Percentiles rank a stretch among this genome's conserved stretches.
Evolutionary conservation across 2,797 vertebrate genomes (phyloP).

Genomic region (Psittacula echo): DNA sequence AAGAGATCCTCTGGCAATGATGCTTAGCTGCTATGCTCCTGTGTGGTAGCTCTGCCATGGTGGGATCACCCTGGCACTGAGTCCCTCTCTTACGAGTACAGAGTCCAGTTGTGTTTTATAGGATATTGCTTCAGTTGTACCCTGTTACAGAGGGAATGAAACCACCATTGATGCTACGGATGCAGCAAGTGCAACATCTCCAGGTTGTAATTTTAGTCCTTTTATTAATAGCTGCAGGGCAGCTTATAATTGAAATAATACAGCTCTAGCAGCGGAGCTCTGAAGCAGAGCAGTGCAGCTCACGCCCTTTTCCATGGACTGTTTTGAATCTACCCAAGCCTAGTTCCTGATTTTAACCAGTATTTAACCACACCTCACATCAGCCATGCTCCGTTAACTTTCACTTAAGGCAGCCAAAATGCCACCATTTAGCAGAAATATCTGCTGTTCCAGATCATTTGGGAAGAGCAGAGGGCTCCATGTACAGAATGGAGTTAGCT

Average conservation of each 20-base stretch:
- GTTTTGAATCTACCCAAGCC: not conserved
- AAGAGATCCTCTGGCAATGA: slow-evolving; percentile 8
- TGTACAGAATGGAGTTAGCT: not conserved
- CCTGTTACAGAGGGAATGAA: not conserved
- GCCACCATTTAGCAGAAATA: not conserved
- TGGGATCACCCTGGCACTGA: not conserved
- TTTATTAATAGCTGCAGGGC: not conserved
- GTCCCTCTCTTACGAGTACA: not conserved
- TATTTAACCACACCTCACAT: not conserved
- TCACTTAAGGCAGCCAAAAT: not conserved
- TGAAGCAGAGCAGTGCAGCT: not conserved
- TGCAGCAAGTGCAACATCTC: not conserved
- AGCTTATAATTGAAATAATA: not conserved
- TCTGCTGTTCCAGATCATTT: not conserved
- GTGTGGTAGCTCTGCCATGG: accelerated
- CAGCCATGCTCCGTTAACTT: not conserved
- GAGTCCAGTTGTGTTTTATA: not conserved
- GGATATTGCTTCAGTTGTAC: not conserved
- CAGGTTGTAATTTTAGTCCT: not conserved
- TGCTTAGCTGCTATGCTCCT: not conserved
- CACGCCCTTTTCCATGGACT: not conserved
- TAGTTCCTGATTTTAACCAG: not conserved
- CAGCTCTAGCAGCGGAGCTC: not conserved
- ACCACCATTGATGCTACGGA: not conserved
- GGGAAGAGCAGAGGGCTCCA: not conserved